Evolutionary conservation across 2,113 vertebrate species (phyloP).

Genomic region (Cyrtonyx montezumae): DNA sequence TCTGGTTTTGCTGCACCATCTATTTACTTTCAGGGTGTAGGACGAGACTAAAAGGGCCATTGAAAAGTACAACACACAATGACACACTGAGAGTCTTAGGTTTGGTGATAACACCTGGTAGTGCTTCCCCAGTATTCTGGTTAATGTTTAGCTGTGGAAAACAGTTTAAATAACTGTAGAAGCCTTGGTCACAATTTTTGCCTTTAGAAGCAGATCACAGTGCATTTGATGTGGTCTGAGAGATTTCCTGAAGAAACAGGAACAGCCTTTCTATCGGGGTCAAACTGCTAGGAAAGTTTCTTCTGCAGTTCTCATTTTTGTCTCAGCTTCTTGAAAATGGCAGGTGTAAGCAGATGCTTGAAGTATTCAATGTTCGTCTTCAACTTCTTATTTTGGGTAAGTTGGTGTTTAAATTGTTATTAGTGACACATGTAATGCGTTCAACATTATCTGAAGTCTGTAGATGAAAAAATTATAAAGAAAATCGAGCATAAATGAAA

Average conservation of each 20-base stretch:
- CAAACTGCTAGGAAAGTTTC: not conserved
- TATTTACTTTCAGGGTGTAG: constrained; percentile 64
- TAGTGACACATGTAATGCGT: constrained; percentile 20
- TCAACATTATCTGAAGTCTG: constrained; percentile 17
- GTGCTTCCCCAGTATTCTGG: constrained; percentile 46
- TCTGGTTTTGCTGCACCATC: not conserved
- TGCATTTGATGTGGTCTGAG: not conserved
- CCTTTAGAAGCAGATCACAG: not conserved
- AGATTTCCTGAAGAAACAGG: constrained; percentile 17
- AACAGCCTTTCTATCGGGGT: not conserved
- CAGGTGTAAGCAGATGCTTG: constrained; percentile 83
- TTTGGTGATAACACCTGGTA: constrained; percentile 51
- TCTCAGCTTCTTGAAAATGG: constrained; percentile 77
- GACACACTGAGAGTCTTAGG: not conserved
- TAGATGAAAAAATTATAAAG: constrained; percentile 37
- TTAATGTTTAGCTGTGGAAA: constrained; percentile 77
- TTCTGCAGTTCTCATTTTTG: not conserved
- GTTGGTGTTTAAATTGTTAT: constrained; percentile 67
- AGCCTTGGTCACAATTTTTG: not conserved
- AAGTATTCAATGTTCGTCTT: constrained; percentile 91
- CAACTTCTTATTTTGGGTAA: constrained; percentile 94
- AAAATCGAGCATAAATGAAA: constrained; percentile 52
- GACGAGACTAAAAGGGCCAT: not conserved
- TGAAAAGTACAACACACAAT: constrained; percentile 5
- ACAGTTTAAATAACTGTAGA: not conserved